Base-by-base conservation (phyloP, 2,113 vertebrate genomes). In the Cynoglossus semilaevis region DNA sequence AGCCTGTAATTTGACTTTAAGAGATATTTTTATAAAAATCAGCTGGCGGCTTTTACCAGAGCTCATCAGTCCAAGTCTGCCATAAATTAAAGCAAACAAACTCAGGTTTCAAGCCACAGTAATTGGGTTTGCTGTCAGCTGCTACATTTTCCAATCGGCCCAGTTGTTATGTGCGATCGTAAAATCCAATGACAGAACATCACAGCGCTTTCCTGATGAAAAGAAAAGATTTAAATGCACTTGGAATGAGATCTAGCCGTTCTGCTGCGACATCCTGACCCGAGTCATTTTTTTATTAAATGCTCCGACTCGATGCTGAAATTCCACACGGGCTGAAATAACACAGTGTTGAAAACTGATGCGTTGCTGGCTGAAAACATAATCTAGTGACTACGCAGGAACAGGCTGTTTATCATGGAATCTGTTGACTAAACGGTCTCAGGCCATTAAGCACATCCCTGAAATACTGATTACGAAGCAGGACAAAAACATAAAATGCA, bases 111-210 rank as follows among this genome's bases (percentile, higher is more conserved):
- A 3, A 58, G 51, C 56, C 38, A 19, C 47, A 57, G 68, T 85
- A 87, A 88, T 86, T 85, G 81, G 65, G 69, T 86, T 84, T 72
- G 58, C 76, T 56, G 51, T 70, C 60, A 64, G 68, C 79, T 86
- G 77, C 82, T 79, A 63, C 76, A 81, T 78, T 84, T 81, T 65
- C 44, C 35, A 61, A 67, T 80, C 49, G 66, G 74, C 70, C 11
- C 34, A 70, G 70, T 74, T 85, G 80, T 81, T 88, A 77, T 76
- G 80, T 37, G 13, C 56, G 82, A 83, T 86, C 79, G 87, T 85
- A 83, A 88, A 88, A 88, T 83, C 73, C 82, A 88, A 73, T 79
- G 80, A 85, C 77, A 81, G 66, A 79, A 84, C 70, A 85, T 84
- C 79, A 85, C 81, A 59, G 77, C 79, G 79, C 85, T 85, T 82